A percentile compares a stretch with the other conserved stretches of the same genome.
phyloP scores from a whole-genome alignment of 1,140 invertebrate species.

The Papilio polytes region DNA sequence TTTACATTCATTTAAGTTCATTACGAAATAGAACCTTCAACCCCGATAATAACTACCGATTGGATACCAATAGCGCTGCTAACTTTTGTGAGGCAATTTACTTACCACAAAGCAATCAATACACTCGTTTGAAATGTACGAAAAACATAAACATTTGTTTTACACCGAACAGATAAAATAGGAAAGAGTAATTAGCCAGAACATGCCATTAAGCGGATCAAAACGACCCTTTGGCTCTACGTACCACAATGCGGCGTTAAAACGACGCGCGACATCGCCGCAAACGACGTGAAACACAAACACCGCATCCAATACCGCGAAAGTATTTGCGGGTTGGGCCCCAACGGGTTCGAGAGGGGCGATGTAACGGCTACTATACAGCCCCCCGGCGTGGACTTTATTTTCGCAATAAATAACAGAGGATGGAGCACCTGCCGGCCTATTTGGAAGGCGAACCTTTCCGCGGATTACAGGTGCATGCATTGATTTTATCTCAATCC shows the following conservation, averaged over 20 bases:
- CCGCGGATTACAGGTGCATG: constrained; percentile 19
- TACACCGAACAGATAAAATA: neutral
- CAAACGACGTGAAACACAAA: constrained; percentile 17
- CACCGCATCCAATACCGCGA: constrained; percentile 21
- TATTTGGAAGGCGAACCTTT: constrained; percentile 15
- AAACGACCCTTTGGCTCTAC: constrained; percentile 4
- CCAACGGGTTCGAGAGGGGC: neutral
- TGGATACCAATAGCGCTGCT: neutral
- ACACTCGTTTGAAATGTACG: neutral
- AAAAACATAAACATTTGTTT: constrained; percentile 15
- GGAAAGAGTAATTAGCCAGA: constrained; percentile 19
- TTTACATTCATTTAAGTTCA: neutral
- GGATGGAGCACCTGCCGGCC: constrained; percentile 18
- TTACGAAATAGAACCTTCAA: neutral
- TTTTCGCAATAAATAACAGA: constrained; percentile 53
- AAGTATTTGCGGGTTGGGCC: constrained; percentile 15
- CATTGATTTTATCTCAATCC: constrained; percentile 18
- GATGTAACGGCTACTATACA: neutral
- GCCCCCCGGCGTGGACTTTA: constrained; percentile 39
- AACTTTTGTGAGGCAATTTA: neutral
- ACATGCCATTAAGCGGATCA: constrained; percentile 21
- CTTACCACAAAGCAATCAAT: neutral
- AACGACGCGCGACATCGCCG: constrained; percentile 22
- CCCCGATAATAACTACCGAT: neutral
- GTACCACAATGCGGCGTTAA: constrained; percentile 19